phyloP scores from a whole-genome alignment of 92 coral and sea anemone genomes.

The Parazoanthus swiftii region DNA sequence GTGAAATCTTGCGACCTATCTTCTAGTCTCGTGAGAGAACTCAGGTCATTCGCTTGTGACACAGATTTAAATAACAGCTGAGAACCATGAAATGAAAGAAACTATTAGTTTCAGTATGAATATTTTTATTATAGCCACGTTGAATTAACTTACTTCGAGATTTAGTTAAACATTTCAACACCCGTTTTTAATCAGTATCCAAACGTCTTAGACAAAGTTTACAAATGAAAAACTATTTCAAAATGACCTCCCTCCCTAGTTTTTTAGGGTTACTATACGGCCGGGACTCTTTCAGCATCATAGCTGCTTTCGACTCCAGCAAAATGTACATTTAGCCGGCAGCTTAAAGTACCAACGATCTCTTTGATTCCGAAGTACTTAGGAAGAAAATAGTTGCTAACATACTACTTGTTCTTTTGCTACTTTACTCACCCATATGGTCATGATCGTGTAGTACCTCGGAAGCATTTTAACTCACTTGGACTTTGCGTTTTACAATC shows the following conservation, averaged over 20 bases:
- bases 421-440: neutral
- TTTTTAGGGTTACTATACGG: no score
- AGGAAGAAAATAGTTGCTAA: neutral
- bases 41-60: slow-evolving; percentile 4
- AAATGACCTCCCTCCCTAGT: no score
- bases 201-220: no score
- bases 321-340: no score
- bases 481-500: neutral
- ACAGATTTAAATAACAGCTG: slow-evolving; percentile 14
- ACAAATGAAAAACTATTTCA: no score
- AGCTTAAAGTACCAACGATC: no score
- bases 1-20: slow-evolving; percentile 38
- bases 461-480: neutral
- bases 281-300: no score
- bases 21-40: neutral
- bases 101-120: neutral
- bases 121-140: neutral
- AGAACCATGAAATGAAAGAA: neutral
- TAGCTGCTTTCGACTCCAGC: no score
- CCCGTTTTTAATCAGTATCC: no score
- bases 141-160: no score
- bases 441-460: neutral
- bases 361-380: neutral
- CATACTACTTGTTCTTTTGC: neutral
- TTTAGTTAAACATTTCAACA: neutral